Evolutionary conservation across 2,797 vertebrate genomes (phyloP), one percentile per base, ranked within the genome.

Genomic region (Semaprochilodus insignis): DNA sequence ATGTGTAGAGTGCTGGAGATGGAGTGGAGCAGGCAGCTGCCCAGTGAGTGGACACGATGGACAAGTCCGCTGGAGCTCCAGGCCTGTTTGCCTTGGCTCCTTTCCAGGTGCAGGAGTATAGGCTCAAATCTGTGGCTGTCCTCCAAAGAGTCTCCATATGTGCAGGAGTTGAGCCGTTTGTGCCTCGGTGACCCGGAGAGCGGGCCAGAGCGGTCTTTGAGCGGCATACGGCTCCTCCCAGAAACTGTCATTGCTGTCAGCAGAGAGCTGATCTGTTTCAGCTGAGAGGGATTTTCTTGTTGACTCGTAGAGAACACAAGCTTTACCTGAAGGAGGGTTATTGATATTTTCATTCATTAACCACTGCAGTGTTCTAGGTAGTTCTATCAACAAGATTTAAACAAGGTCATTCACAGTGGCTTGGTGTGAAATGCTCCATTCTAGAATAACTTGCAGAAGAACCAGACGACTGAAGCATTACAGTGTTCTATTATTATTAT

Each of bases 1-100:
- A 82, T 75, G 44, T 36, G 51, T 70, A 67, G 57, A 81, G 44
- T 65, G 34, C 69, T 72, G 31, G 78, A 67, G 59, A 77, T 82
- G 54, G 80, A 78, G 62, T 71, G 51, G 77, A 78, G 66, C 69
- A 74, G 89, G 80, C 70, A 78, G 77, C 70, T 78, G 81, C n/a
- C 81, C 67, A 78, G 77, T 88, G 70, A 70, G 52, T 76, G 81
- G 86, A 85, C 78, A 74, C 85, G 74, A 89, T 82, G 82, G 65
- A 72, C 40, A 67, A 40, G 76, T 77, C 78, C 52, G 83, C 73
- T 75, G 14, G 52, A 54, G 75, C 87, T 87, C 77, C 66, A 67
- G 82, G 8, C 40, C 36, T 91, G 87, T 89, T 92, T 91, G 77
- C 48, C 57, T 88, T 92, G 91, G 90, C 79, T 23, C 1, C 0